A percentile compares a stretch with the other conserved stretches of the same genome.
Evolutionary conservation across 2,888 invertebrate genomes (phyloP).

Genomic region (Dasypogon diadema): DNA sequence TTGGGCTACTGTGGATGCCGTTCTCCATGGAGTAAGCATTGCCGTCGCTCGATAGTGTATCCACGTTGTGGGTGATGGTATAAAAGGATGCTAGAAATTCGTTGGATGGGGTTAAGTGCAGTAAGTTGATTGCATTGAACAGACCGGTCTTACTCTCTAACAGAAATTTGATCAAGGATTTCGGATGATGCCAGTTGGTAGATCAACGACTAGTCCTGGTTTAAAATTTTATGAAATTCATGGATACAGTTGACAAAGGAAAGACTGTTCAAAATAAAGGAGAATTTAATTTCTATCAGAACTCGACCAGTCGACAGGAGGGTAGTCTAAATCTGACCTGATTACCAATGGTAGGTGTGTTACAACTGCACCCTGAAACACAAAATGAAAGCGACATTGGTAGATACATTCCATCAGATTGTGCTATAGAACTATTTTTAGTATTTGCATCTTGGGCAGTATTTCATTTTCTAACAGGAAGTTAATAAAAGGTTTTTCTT

Average conservation of each 20-base stretch:
- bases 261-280: not conserved
- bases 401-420: too few relatives aligned
- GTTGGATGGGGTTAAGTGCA: not conserved
- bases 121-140: conserved; percentile 25
- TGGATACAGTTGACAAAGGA: not conserved
- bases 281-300: not conserved
- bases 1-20: not conserved
- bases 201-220: conserved; percentile 2
- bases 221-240: conserved; percentile 26
- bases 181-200: not conserved
- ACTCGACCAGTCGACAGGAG: not conserved
- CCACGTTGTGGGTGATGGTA: not conserved
- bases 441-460: too few relatives aligned
- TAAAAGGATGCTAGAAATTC: not conserved
- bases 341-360: too few relatives aligned
- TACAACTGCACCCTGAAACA: too few relatives aligned
- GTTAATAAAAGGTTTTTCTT: too few relatives aligned
- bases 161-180: conserved; percentile 18
- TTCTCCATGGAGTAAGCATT: not conserved
- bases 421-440: too few relatives aligned
- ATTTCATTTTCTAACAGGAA: too few relatives aligned
- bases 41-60: not conserved
- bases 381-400: too few relatives aligned
- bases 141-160: not conserved
- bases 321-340: not conserved